Base-by-base conservation (phyloP, 2,888 invertebrate genomes). In the Andrena hattorfiana region DNA sequence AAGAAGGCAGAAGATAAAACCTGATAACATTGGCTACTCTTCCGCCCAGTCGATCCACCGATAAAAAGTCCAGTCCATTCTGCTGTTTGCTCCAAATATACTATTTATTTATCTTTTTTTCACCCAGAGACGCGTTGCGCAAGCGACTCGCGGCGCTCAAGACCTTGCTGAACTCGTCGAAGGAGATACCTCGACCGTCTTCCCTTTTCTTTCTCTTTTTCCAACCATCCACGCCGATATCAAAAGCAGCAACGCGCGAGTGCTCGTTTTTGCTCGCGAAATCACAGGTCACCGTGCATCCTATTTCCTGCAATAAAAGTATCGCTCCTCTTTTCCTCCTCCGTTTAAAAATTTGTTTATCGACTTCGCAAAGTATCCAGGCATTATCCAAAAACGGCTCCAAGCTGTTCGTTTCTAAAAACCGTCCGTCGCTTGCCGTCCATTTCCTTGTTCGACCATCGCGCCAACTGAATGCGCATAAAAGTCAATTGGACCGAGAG, bases 101-200 rank as follows among this genome's bases (percentile, higher is more conserved):
- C 63, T 77, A 71, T 82, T 77, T 77, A 71, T 82, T 83, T 67
- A 77, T 77, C 68, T 71, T 83, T 83, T 83, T 81, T 82, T 23
- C 10, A 13, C 13, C 10, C 13, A 26, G 10, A 26, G 26, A 10
- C 60, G 51, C 16, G 35, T 83, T 76, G 72, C 77, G 82, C 76
- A 64, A 79, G 42, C 49, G 68, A 48, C 13, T 32, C 56, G 63
- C 56, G 68, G 69, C 23, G 48, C 26, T 35, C 23, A 42, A 60
- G 42, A 62, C 66, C 64, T 51, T 51, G 56, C 26, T n/a, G 20
- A 63, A 42, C 42, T 82, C 62, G 42, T 60, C 71, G 8, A 8
- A 32, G n/a, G 8, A 28, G 60, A 82, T 71, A 51, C 56, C 4
- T 4, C 6, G 23, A 26, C 10, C 20, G 51, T 59, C 1, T 69